A percentile compares a stretch with the other conserved stretches of the same genome.
These are phyloP conservation scores for Stichodactyla mertensii DNA, from an alignment of 64 coral and sea anemone species.

Conservation along the genomic window DNA sequence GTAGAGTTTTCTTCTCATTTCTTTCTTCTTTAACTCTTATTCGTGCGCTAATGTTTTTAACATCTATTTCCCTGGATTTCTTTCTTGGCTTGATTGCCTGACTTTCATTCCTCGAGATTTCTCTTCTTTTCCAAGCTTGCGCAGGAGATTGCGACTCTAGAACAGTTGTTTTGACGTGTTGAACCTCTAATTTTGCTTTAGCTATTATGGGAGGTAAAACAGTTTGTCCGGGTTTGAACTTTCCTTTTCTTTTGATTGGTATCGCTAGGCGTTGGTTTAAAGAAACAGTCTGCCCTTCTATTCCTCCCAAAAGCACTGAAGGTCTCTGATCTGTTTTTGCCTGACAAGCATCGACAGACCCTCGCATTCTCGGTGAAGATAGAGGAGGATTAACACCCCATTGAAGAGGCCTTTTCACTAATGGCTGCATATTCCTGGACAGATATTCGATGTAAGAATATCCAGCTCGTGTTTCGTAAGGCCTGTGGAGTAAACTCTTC, in stretches of 20 bases:
- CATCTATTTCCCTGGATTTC: background rate
- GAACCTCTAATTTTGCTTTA: background rate
- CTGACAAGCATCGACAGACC: background rate
- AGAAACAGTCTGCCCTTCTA: conserved; percentile 6
- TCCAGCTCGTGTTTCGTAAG: conserved; percentile 16
- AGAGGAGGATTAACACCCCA: conserved; percentile 22
- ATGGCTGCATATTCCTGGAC: conserved; percentile 17
- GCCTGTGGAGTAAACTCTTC: conserved; percentile 26
- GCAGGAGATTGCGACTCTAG: background rate
- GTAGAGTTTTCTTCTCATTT: background rate
- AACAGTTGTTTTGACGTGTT: background rate
- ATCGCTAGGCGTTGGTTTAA: background rate
- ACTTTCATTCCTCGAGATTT: background rate
- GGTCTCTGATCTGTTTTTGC: background rate
- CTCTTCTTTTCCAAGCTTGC: background rate
- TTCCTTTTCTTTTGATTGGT: background rate
- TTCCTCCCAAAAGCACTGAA: background rate
- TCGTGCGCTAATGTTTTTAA: background rate
- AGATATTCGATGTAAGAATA: conserved; percentile 34
- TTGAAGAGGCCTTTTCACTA: conserved; percentile 29
- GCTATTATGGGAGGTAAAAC: background rate
- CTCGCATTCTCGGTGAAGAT: background rate
- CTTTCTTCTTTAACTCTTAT: background rate
- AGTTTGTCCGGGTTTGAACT: background rate
- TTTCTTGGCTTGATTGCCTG: background rate